phyloP scores from a whole-genome alignment of 2,113 vertebrate genomes.

The Gadus macrocephalus region DNA sequence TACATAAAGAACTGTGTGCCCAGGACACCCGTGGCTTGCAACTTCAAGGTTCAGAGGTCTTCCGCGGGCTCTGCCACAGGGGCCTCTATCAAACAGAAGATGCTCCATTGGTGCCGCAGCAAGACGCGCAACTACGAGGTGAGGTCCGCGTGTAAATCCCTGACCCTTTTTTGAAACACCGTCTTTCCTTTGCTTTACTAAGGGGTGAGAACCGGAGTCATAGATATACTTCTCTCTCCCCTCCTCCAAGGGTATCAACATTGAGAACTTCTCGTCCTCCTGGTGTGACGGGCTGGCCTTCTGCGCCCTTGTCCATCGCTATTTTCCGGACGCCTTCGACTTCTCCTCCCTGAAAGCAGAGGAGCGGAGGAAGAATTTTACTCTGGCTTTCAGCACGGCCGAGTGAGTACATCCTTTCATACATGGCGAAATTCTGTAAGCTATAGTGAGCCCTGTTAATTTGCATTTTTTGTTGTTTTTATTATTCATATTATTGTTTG shows the following conservation, averaged over 20 bases:
- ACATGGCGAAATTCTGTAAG: too few species aligned
- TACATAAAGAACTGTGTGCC: conserved; percentile 1
- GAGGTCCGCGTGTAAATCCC: background rate
- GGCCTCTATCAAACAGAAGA: conserved; percentile 73
- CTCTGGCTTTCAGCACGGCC: conserved; percentile 71
- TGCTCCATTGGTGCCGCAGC: conserved; percentile 74
- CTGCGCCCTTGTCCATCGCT: conserved; percentile 75
- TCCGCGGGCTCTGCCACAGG: conserved; percentile 55
- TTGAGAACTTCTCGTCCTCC: conserved; percentile 78
- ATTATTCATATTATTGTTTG: too few species aligned
- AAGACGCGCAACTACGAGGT: conserved; percentile 73
- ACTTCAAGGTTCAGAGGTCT: conserved; percentile 72
- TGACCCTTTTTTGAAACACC: background rate
- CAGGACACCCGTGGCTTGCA: conserved; percentile 62
- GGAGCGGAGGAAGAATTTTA: conserved; percentile 73
- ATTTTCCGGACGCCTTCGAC: conserved; percentile 74
- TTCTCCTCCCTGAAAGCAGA: conserved; percentile 63
- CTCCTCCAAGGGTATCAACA: conserved; percentile 59
- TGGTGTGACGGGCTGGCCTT: conserved; percentile 75
- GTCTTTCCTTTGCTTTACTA: background rate
- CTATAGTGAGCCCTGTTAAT: too few species aligned
- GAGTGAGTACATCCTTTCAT: conserved; percentile 53
- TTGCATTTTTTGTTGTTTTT: too few species aligned
- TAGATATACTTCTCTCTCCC: conserved; percentile 9
- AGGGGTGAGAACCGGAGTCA: background rate